Percentiles rank a stretch among this genome's conserved stretches.
phyloP scores from a whole-genome alignment of 2,888 invertebrate species.

The Frankliniella intonsa region DNA sequence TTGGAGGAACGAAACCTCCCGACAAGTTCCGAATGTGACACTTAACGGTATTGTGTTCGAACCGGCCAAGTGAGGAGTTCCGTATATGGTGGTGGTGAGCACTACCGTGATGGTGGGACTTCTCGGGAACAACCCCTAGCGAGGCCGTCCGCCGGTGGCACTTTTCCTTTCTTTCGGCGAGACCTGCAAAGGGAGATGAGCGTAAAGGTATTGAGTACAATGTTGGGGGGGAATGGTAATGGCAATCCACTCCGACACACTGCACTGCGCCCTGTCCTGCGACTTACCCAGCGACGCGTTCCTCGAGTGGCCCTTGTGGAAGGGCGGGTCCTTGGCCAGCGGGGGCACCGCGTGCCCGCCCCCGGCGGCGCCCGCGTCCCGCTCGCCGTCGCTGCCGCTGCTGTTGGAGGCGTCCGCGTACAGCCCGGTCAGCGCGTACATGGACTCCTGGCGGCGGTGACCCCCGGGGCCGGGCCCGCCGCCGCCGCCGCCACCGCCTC shows the following conservation, averaged over 20 bases:
- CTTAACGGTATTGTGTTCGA: constrained; percentile 51
- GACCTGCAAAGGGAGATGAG: constrained; percentile 29
- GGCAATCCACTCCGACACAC: neutral
- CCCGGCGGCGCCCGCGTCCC: neutral
- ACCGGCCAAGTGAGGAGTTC: constrained; percentile 14
- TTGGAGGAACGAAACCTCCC: constrained; percentile 55
- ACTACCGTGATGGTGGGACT: constrained; percentile 30
- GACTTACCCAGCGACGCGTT: constrained; percentile 3
- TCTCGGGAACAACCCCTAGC: constrained; percentile 29
- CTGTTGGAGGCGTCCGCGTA: constrained; percentile 63
- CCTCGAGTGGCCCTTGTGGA: constrained; percentile 30
- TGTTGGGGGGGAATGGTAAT: too few species aligned
- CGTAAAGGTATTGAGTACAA: too few species aligned
- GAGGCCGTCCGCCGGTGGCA: constrained; percentile 29
- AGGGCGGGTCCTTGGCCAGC: constrained; percentile 45
- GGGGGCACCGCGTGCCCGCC: constrained; percentile 44
- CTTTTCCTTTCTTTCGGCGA: constrained; percentile 26
- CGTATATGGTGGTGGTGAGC: constrained; percentile 25
- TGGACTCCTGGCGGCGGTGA: constrained; percentile 74
- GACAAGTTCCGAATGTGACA: constrained; percentile 81
- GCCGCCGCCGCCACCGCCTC: constrained; percentile 13
- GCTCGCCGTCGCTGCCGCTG: constrained; percentile 34
- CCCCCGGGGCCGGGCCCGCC: constrained; percentile 42
- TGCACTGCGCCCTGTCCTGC: neutral
- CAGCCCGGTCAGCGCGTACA: constrained; percentile 83